Evolutionary conservation across 2,888 invertebrate species (phyloP), one percentile per base, ranked within the genome.

Genomic region (Diaphora mendica): DNA sequence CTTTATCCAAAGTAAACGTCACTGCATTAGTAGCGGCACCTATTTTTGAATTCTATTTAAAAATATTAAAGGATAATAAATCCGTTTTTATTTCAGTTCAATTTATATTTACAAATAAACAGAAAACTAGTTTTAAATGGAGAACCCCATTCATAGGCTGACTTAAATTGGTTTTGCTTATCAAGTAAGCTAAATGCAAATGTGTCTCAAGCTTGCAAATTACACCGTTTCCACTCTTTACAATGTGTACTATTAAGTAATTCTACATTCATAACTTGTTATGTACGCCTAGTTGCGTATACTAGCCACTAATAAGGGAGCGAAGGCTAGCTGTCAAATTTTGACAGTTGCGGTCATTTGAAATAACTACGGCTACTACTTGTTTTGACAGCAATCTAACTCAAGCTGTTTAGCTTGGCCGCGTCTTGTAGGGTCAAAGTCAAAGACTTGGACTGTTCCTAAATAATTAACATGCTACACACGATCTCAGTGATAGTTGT

Each of bases 251-350:
- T 59, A 67, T 76, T 66, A 72, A 77, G 67, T 69, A 74, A 51
- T 77, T 69, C 68, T 55, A 71, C 73, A 73, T 68, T 71, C 73
- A 75, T 80, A 76, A 74, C 74, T 72, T 70, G 73, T 80, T 71
- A 76, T n/a, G 35, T 62, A 78, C 68, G 72, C 70, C 65, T 62
- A 51, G 33, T 20, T 51, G 48, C 35, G 30, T 62, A 35, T 42
- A 35, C 20, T 42, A 59, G 2, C 30, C 59, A 26, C 76, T 82
- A 79, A 77, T 70, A 77, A 74, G 74, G 74, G 71, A 69, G 51
- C 75, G 81, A 79, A 79, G 79, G 82, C 74, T 83, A 77, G 64
- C 75, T 77, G 77, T 77, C 83, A 77, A 55, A 77, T 74, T 79
- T 78, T 82, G 77, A 80, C 82, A 77, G 82, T 69, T 64, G 55